A percentile compares a stretch with the other conserved stretches of the same genome.
Evolutionary conservation across 2,888 invertebrate genomes (phyloP).

Genomic region (Amphipyra tragopoginis): DNA sequence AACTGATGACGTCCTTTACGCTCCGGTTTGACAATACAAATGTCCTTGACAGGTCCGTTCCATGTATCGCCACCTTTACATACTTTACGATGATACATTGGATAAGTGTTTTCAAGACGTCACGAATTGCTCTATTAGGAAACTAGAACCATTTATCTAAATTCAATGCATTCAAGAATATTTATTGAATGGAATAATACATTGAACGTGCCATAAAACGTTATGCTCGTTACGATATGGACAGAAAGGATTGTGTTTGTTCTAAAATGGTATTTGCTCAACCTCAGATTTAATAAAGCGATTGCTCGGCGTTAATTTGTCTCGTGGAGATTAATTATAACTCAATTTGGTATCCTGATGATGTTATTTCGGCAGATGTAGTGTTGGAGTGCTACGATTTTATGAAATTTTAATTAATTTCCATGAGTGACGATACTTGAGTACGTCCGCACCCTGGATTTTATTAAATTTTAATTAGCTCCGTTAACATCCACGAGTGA

Average conservation of each 20-base stretch:
- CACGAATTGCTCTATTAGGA: slow-evolving; percentile 29
- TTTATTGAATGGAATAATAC: slow-evolving; percentile 29
- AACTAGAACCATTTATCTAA: slow-evolving; percentile 37
- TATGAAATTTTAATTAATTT: too few species aligned
- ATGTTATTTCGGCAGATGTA: too few species aligned
- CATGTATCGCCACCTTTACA: slow-evolving; percentile 4
- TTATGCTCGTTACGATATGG: neutral
- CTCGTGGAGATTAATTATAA: neutral
- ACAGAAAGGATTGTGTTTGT: neutral
- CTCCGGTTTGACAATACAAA: neutral
- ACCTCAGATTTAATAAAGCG: neutral
- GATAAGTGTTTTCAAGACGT: slow-evolving; percentile 23
- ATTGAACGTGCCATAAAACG: neutral
- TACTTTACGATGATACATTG: slow-evolving; percentile 19
- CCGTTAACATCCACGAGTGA: too few species aligned
- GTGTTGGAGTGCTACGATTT: too few species aligned
- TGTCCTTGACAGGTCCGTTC: neutral
- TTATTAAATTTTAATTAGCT: too few species aligned
- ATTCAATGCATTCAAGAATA: slow-evolving; percentile 38
- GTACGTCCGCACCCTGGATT: too few species aligned
- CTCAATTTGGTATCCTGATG: neutral
- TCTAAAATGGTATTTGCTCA: neutral
- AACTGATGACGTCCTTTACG: neutral
- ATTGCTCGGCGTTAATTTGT: neutral
- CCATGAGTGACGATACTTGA: too few species aligned